Conservation (phyloP, 2,888 invertebrate species). For the Branchinecta sandiegonensis region DNA sequence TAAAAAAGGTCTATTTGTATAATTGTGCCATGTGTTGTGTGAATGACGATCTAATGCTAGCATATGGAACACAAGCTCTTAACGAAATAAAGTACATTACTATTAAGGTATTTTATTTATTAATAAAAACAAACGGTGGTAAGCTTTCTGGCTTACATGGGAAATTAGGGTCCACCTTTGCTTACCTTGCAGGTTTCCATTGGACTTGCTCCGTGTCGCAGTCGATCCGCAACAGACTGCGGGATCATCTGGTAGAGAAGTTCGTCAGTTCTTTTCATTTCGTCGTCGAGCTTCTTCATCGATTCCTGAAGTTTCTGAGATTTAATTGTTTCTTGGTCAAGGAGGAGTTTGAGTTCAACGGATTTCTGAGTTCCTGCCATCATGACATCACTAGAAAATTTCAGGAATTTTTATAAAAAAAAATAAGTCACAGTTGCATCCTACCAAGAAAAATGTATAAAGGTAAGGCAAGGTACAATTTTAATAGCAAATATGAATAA, state of each 20-base stretch:
- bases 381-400: constrained; percentile 63
- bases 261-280: constrained; percentile 90
- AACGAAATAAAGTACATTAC: too few species aligned
- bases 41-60: too few species aligned
- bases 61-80: too few species aligned
- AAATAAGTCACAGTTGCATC: too few species aligned
- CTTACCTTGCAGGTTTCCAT: constrained; percentile 89
- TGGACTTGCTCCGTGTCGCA: constrained; percentile 84
- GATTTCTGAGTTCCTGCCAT: constrained; percentile 93
- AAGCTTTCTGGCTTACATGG: too few species aligned
- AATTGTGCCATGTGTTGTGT: too few species aligned
- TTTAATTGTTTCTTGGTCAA: constrained; percentile 93
- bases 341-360: constrained; percentile 81
- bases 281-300: constrained; percentile 86
- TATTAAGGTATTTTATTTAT: too few species aligned
- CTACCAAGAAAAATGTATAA: too few species aligned
- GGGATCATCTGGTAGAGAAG: constrained; percentile 98
- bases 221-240: constrained; percentile 84
- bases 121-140: too few species aligned
- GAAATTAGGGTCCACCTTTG: neutral
- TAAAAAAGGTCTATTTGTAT: too few species aligned
- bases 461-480: too few species aligned
- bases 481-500: too few species aligned
- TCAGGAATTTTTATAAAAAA: neutral
- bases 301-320: constrained; percentile 90